Evolutionary conservation across 1,140 invertebrate genomes (phyloP), one percentile per base, ranked within the genome.

Genomic region (Eupristina koningsbergeri): DNA sequence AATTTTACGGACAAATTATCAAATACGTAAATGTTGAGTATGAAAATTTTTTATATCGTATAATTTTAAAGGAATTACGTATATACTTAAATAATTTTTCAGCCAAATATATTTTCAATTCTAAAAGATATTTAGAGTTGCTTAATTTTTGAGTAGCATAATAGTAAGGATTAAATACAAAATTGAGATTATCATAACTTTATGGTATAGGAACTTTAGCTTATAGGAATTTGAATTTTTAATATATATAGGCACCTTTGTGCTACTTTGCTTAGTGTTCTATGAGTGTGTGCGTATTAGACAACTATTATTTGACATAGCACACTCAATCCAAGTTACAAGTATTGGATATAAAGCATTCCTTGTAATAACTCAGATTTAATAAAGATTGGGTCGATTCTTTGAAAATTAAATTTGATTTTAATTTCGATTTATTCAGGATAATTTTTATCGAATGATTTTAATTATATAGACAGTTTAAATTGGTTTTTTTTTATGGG

Each of bases 11-110:
- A 26, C n/a, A 0, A 34, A 64, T 41, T 47, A 34, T 71, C 34
- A 50, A 80, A 26, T 19, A 22, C 26, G 53, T 22, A 58, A 19
- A 26, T 31, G 45, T 22, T 36, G 34, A 41, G 69, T 69, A 50
- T 73, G 41, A 73, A 81, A 81, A 81, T 81, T 47, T 73, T 47
- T 34, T 31, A 29, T n/a, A n/a, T n/a, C n/a, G n/a, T n/a, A n/a
- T n/a, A n/a, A n/a, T n/a, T n/a, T n/a, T n/a, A n/a, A n/a, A n/a
- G n/a, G n/a, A n/a, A n/a, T n/a, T n/a, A n/a, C n/a, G n/a, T n/a
- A n/a, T n/a, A n/a, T 64, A 17, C 34, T 1, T 29, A 61, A 78
- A n/a, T 64, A 39, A 45, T 78, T 78, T 64, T 78, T 78, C n/a
- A n/a, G n/a, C 5, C 15, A 64, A 34, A 34, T 13, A 31, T n/a